Evolutionary conservation across 2,113 vertebrate species (phyloP).

Genomic region (Lamprologus callipterus): DNA sequence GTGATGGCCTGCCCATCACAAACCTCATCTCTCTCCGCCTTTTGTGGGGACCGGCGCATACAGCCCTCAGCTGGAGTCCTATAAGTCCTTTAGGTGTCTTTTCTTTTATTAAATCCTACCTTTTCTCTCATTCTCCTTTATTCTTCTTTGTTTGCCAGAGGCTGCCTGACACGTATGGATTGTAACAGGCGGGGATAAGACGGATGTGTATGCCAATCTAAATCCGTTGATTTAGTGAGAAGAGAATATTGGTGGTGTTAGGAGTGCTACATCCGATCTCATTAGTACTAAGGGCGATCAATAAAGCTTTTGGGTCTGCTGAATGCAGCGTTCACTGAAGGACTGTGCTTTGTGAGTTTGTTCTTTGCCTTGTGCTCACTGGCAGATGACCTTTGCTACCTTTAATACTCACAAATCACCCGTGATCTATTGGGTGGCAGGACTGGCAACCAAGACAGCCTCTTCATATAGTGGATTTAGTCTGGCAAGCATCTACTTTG

Average conservation of each 20-base stretch:
- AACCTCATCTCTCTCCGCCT: constrained; percentile 43
- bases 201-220: constrained; percentile 29
- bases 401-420: constrained; percentile 18
- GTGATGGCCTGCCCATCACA: constrained; percentile 61
- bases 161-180: constrained; percentile 5
- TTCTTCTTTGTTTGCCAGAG: constrained; percentile 11
- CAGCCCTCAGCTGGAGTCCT: constrained; percentile 17
- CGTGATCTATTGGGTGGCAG: background rate
- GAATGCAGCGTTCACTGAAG: constrained; percentile 7
- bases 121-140: constrained; percentile 7
- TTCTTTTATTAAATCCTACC: constrained; percentile 15
- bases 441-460: background rate
- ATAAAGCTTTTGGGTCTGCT: constrained; percentile 23
- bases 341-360: background rate
- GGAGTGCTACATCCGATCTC: constrained; percentile 36
- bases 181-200: constrained; percentile 22
- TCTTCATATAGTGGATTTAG: background rate
- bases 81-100: constrained; percentile 26
- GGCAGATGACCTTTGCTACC: constrained; percentile 16
- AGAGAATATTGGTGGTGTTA: constrained; percentile 21
- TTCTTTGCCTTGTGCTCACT: background rate
- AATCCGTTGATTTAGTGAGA: constrained; percentile 46
- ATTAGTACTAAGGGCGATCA: constrained; percentile 39
- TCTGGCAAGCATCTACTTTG: background rate
- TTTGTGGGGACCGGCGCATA: constrained; percentile 20